Base-by-base conservation (phyloP, 2,888 invertebrate genomes). In the Lepidocyrtoides sp. region DNA sequence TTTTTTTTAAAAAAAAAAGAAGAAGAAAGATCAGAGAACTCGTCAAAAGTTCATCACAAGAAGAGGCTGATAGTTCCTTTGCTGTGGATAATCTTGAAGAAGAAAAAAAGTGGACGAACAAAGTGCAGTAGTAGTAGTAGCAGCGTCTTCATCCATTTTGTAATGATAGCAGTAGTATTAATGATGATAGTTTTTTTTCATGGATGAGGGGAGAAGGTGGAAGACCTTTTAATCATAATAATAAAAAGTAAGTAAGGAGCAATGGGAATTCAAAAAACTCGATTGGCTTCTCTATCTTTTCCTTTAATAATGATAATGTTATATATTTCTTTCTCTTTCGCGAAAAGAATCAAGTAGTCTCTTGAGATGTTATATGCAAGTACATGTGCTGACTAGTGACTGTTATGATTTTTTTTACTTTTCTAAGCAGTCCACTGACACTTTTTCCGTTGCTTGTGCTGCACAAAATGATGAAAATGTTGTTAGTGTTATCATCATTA, bases 211-310 rank as follows among this genome's bases (percentile, higher is more conserved):
- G 14, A 51, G 32, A 60, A 77, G 88, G 66, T 81, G 88, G 81
- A 88, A 88, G 88, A 88, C 88, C 88, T 88, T 88, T 88, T 81
- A 88, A 87, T 87, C 86, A 87, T 87, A 77, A 77, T 87, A 57
- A 63, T 75, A 87, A 79, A 72, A 72, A 72, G 23, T 44, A 41
- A 72, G 72, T 44, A 23, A 44, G 77, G 60, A 36, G 81, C 36
- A 51, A 60, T 41, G 81, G 81, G 83, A 84, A 84, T 83, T 36
- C 81, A 32, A 81, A 79, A 88, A n/a, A n/a, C 66, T 88, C 66
- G 69, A 88, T 89, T 89, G 60, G 69, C n/a, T 82, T 89, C 57
- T 29, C 48, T 48, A 48, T 26, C 63, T 26, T 26, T 29, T 14
- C 12, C 72, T 26, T 1, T 72, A 20, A 1, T 44, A 44, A 72